Conservation (phyloP, 2,888 invertebrate species). For the Spisula solida region DNA sequence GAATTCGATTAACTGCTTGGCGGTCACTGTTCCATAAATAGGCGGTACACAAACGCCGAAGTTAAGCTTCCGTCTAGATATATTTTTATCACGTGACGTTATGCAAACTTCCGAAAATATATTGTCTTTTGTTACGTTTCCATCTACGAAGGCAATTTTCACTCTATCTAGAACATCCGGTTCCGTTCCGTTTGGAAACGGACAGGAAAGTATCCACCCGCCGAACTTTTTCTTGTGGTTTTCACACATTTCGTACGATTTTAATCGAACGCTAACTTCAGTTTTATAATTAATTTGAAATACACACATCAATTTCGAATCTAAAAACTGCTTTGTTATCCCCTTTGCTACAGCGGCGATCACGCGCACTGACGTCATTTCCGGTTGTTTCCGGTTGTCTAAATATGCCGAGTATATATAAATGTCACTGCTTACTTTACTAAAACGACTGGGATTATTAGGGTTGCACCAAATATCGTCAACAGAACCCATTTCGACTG, state of each 20-base stretch:
- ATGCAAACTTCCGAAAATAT: slow-evolving; percentile 50
- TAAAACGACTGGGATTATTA: slow-evolving; percentile 8
- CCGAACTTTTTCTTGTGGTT: slow-evolving; percentile 79
- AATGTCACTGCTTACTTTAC: slow-evolving; percentile 38
- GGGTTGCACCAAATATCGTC: slow-evolving; percentile 29
- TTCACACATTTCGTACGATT: slow-evolving; percentile 74
- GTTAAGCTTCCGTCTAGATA: slow-evolving; percentile 54
- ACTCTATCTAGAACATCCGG: neutral
- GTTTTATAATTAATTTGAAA: slow-evolving; percentile 42
- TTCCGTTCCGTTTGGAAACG: slow-evolving; percentile 63
- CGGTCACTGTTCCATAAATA: slow-evolving; percentile 78
- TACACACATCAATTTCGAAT: slow-evolving; percentile 45
- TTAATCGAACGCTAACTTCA: slow-evolving; percentile 22
- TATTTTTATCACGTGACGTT: slow-evolving; percentile 43
- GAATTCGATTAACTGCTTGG: slow-evolving; percentile 79
- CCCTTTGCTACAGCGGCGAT: slow-evolving; percentile 46
- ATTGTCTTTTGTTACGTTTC: neutral
- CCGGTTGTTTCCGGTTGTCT: slow-evolving; percentile 46
- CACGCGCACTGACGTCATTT: slow-evolving; percentile 44
- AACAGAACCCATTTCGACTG: neutral
- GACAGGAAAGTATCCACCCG: slow-evolving; percentile 81
- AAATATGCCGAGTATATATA: slow-evolving; percentile 58
- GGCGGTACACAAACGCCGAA: slow-evolving; percentile 84
- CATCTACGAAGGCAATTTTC: slow-evolving; percentile 20
- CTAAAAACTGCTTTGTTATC: neutral